Conservation (phyloP, 2,888 invertebrate genomes). For the Strigamia maritima region DNA sequence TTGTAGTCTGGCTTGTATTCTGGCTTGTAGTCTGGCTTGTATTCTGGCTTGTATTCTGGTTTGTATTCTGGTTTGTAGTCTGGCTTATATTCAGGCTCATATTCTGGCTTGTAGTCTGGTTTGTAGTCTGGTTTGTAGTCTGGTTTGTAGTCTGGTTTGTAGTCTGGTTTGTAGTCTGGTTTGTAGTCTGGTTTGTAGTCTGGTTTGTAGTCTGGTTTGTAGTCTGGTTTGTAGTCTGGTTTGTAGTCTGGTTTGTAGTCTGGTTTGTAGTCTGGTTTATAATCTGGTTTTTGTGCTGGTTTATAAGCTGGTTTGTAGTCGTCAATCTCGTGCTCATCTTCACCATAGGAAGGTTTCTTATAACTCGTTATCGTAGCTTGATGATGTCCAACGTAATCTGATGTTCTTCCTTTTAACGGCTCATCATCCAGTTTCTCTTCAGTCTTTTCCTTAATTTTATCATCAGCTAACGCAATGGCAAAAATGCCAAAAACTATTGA, state of each 20-base stretch:
- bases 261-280: too few relatives aligned
- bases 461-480: neutral
- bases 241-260: slow-evolving; percentile 1
- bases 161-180: neutral
- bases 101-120: neutral
- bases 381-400: slow-evolving; percentile 4
- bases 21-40: neutral
- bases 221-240: neutral
- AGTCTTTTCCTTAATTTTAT: neutral
- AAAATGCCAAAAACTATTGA: neutral
- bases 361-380: neutral
- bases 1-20: neutral
- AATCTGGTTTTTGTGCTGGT: too few relatives aligned
- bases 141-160: neutral
- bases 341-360: neutral
- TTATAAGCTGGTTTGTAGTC: neutral
- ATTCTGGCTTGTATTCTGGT: neutral
- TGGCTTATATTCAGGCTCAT: too few relatives aligned
- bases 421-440: neutral
- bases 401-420: neutral
- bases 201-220: neutral
- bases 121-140: neutral
- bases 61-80: neutral
- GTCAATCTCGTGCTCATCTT: neutral
- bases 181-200: neutral